Percentiles rank a stretch among this genome's conserved stretches.
Evolutionary conservation across 2,113 vertebrate genomes (phyloP).

Genomic region (Trichomycterus rosablanca): DNA sequence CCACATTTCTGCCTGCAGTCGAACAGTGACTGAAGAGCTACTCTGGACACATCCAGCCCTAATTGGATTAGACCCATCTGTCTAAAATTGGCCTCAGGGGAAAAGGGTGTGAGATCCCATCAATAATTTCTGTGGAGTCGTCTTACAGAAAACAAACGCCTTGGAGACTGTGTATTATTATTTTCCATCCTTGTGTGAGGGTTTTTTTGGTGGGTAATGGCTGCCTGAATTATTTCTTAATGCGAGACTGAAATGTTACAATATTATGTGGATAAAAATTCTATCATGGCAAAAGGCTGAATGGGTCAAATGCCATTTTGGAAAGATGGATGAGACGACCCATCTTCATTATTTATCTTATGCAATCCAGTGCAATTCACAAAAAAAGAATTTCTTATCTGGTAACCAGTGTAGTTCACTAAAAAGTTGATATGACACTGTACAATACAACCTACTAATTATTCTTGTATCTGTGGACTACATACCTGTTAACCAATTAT

Average conservation of each 20-base stretch:
- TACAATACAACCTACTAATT: no score
- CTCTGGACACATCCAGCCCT: not conserved
- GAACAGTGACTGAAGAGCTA: constrained; percentile 15
- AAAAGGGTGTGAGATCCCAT: constrained; percentile 12
- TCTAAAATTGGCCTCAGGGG: constrained; percentile 22
- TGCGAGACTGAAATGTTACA: constrained; percentile 12
- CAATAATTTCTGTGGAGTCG: constrained; percentile 12
- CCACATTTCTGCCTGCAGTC: constrained; percentile 3
- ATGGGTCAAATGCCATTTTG: no score
- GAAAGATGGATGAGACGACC: no score
- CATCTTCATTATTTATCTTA: no score
- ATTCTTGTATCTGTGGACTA: no score
- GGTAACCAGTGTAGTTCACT: no score
- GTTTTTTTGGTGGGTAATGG: no score
- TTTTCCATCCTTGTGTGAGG: constrained; percentile 23
- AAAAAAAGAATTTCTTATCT: no score
- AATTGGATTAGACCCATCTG: constrained; percentile 16
- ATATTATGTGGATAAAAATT: not conserved
- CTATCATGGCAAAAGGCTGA: not conserved
- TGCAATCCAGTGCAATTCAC: no score
- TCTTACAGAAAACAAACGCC: constrained; percentile 25
- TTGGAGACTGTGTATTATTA: constrained; percentile 12
- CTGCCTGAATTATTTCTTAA: constrained; percentile 2
- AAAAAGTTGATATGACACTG: no score
- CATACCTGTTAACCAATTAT: no score